Percentiles rank a stretch among this genome's conserved stretches.
Evolutionary conservation across 2,797 vertebrate genomes (phyloP).

Genomic region (Allobates femoralis): DNA sequence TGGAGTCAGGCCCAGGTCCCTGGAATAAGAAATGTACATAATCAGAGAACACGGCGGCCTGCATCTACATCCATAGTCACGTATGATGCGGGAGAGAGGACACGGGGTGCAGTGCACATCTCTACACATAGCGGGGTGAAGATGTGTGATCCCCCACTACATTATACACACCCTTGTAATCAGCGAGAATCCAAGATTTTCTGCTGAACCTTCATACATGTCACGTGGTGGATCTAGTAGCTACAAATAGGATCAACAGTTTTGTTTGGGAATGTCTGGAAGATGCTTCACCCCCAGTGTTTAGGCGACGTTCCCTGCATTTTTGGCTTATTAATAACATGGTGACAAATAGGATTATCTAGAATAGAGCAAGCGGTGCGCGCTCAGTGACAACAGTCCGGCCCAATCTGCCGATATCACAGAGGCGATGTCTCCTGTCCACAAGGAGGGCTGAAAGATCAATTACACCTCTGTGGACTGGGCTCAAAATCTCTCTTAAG

Average conservation of each 20-base stretch:
- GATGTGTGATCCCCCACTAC: not conserved
- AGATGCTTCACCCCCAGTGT: not conserved
- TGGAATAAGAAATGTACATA: conserved; percentile 58
- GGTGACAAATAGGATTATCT: too few species aligned
- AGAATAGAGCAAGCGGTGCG: too few species aligned
- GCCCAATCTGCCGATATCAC: too few species aligned
- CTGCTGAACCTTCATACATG: not conserved
- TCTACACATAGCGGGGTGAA: not conserved
- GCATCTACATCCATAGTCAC: not conserved
- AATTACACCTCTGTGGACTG: too few species aligned
- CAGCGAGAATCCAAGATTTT: not conserved
- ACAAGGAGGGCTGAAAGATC: too few species aligned
- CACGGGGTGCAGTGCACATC: not conserved
- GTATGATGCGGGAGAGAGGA: not conserved
- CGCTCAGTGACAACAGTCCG: too few species aligned
- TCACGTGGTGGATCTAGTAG: not conserved
- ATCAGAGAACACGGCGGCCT: not conserved
- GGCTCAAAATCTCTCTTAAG: too few species aligned
- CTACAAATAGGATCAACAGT: not conserved
- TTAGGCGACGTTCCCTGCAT: too few species aligned
- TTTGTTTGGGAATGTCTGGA: not conserved
- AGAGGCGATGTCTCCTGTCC: too few species aligned
- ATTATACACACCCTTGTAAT: not conserved
- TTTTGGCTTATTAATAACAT: too few species aligned
- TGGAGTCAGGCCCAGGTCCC: conserved; percentile 65